Conservation (phyloP, 2,888 invertebrate genomes). For the Phortica magna region DNA sequence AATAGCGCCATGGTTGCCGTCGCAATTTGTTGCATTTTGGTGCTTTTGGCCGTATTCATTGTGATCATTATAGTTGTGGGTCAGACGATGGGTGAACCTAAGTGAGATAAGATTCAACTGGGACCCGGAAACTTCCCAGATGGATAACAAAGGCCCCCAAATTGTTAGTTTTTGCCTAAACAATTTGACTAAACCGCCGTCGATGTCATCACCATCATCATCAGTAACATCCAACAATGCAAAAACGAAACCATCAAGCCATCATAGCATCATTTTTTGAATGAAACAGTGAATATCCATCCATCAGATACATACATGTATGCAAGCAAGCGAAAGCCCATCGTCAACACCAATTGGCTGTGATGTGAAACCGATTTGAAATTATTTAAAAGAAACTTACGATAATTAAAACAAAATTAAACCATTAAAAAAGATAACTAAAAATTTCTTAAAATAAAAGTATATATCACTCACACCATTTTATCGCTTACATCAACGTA, state of each 20-base stretch:
- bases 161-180: conserved; percentile 70
- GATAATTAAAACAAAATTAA: conserved; percentile 22
- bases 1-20: conserved; percentile 86
- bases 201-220: conserved; percentile 35
- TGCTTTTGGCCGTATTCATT: conserved; percentile 89
- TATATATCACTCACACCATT: conserved; percentile 44
- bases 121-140: conserved; percentile 79
- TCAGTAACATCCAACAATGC: conserved; percentile 31
- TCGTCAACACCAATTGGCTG: conserved; percentile 76
- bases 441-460: conserved; percentile 42
- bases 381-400: conserved; percentile 41
- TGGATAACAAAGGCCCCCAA: conserved; percentile 78
- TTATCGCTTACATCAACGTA: conserved; percentile 30
- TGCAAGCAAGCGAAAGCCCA: conserved; percentile 50
- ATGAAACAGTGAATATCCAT: conserved; percentile 21
- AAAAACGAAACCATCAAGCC: conserved; percentile 31
- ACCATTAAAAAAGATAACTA: conserved; percentile 17
- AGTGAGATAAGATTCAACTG: conserved; percentile 79
- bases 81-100: conserved; percentile 84
- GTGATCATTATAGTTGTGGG: conserved; percentile 90
- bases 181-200: conserved; percentile 46
- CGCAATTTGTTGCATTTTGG: conserved; percentile 90
- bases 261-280: conserved; percentile 16
- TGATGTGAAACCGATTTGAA: conserved; percentile 71
- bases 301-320: background rate